Percentiles rank a stretch among this genome's conserved stretches.
Conservation (phyloP, 1,140 invertebrate species). For the Cydia fagiglandana region DNA sequence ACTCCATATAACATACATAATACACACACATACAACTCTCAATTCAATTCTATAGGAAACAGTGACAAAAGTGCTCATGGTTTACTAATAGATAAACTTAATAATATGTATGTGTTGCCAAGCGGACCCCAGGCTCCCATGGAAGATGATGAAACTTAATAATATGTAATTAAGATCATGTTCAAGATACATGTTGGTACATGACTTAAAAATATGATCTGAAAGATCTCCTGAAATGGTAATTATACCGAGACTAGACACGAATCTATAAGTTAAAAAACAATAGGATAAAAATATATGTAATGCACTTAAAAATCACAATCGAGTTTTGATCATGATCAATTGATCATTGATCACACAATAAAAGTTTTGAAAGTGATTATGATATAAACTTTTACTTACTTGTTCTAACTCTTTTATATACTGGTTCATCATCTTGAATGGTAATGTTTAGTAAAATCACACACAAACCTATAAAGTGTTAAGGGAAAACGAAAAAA, state of each 20-base stretch:
- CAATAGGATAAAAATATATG: too few relatives aligned
- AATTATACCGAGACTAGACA: too few relatives aligned
- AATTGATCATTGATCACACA: not conserved
- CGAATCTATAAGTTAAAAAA: too few relatives aligned
- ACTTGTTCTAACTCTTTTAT: constrained; percentile 90
- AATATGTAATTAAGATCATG: not conserved
- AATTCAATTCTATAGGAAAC: too few relatives aligned
- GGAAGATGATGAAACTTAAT: too few relatives aligned
- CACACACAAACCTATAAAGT: not conserved
- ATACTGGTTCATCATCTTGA: constrained; percentile 91
- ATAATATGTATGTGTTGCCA: not conserved
- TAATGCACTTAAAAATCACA: too few relatives aligned
- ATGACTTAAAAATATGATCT: not conserved
- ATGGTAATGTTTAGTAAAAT: not conserved
- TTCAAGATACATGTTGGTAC: not conserved
- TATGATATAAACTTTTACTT: constrained; percentile 39
- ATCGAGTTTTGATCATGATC: too few relatives aligned
- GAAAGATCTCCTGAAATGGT: too few relatives aligned
- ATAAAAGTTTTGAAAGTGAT: not conserved
- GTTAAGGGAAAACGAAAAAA: not conserved
- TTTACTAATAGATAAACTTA: not conserved
- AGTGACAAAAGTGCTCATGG: not conserved
- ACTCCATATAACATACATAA: too few relatives aligned
- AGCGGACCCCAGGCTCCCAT: too few relatives aligned
- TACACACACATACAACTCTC: too few relatives aligned